Evolutionary conservation across 2,113 vertebrate species (phyloP), one percentile per base, ranked within the genome.

Genomic region (Alces alces): DNA sequence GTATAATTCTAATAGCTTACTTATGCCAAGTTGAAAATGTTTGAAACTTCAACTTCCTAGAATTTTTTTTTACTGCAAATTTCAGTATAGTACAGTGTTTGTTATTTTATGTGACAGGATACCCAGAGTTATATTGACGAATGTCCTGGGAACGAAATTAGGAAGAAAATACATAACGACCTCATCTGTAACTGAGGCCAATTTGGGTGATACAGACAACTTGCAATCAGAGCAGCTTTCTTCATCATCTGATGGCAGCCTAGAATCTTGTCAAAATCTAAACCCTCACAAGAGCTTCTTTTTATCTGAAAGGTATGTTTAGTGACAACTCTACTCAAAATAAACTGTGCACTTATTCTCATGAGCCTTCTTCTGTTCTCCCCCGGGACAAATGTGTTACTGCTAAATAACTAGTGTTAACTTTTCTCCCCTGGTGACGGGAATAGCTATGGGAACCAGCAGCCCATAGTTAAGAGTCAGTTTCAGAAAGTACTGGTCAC

Each of bases 121-220:
- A 98, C 99, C 99, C 98, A 99, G 98, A 99, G 98, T 99, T 98
- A 98, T 98, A 97, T 98, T 99, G 99, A 99, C 97, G 97, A 99
- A 99, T 98, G 94, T 99, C 95, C 98, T 99, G 98, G 96, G 98
- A 98, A 99, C 93, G 94, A 98, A 99, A 98, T 97, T 99, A 99
- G 99, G 99, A 99, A 98, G 98, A 99, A 98, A 99, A 98, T 99
- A 99, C 50, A 95, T 97, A 97, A 97, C 98, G 98, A 94, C 2
- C 13, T 98, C 95, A 55, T 96, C 79, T 98, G 97, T 98, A 98
- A 98, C 97, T 98, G 98, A 96, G 98, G 97, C 96, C 98, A 98
- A 70, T 98, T 98, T 98, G 98, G 97, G 97, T 98, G 98, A 97
- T 96, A 94, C 97, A 99, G 98, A 97, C 98, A 99, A 98, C 98